Conservation (phyloP, 2,113 vertebrate species). For the Menura novaehollandiae region DNA sequence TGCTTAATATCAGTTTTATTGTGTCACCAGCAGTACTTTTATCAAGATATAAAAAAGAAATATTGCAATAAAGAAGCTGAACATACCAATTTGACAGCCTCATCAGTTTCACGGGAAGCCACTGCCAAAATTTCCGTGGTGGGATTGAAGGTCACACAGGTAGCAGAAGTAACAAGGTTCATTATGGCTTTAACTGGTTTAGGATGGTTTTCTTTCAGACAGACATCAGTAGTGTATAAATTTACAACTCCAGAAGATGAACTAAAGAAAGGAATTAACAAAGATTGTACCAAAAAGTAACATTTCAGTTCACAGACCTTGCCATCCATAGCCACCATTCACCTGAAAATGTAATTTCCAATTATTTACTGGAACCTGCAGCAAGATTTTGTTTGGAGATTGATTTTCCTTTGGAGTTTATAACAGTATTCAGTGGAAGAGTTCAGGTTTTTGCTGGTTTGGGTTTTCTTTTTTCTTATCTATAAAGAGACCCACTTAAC, state of each 20-base stretch:
- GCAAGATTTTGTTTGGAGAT: background rate
- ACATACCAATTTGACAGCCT: constrained; percentile 87
- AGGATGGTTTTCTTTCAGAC: constrained; percentile 78
- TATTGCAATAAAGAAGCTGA: background rate
- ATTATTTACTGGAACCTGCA: background rate
- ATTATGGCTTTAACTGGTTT: constrained; percentile 88
- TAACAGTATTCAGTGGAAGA: background rate
- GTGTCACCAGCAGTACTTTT: background rate
- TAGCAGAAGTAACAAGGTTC: constrained; percentile 88
- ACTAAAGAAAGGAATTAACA: constrained; percentile 28
- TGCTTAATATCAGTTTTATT: background rate
- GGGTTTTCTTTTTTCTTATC: background rate
- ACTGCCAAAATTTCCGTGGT: constrained; percentile 88
- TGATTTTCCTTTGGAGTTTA: background rate
- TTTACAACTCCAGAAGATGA: constrained; percentile 93
- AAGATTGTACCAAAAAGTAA: background rate
- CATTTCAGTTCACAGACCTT: background rate
- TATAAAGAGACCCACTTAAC: background rate
- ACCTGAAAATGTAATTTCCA: background rate
- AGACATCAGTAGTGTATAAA: constrained; percentile 84
- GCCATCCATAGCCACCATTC: background rate
- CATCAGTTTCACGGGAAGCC: constrained; percentile 80
- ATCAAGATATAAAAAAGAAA: background rate
- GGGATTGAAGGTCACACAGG: constrained; percentile 85
- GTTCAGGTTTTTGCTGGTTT: background rate